These are phyloP conservation scores for Chaenocephalus aceratus DNA, from an alignment of 2,113 vertebrate species.

Conservation along the genomic window DNA sequence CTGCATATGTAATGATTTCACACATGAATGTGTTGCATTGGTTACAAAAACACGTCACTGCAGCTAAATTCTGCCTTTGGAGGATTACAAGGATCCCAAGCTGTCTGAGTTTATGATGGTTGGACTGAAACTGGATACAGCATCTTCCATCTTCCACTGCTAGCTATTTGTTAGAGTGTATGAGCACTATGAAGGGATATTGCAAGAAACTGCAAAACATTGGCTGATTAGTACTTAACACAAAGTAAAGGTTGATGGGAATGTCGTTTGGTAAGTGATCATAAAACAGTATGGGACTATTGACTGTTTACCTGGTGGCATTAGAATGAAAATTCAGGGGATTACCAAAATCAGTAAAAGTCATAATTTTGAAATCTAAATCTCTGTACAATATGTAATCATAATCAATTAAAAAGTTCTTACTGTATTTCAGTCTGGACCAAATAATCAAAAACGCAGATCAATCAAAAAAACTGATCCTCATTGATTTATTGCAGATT, in stretches of 20 bases:
- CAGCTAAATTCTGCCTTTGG: constrained; percentile 19
- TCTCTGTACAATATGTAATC: neutral
- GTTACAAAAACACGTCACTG: neutral
- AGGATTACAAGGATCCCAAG: constrained; percentile 2
- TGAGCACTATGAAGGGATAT: neutral
- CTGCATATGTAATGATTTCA: constrained; percentile 68
- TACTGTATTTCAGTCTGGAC: too few relatives aligned
- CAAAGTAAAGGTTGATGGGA: neutral
- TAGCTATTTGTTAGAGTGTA: neutral
- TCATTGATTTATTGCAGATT: too few relatives aligned
- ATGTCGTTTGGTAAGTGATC: neutral
- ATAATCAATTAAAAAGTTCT: too few relatives aligned
- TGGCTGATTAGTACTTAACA: neutral
- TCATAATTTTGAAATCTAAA: neutral
- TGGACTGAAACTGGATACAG: neutral
- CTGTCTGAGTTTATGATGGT: neutral
- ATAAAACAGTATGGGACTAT: neutral
- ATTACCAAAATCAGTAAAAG: too few relatives aligned
- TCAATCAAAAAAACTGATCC: neutral
- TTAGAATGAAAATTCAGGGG: too few relatives aligned
- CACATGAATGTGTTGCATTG: constrained; percentile 37
- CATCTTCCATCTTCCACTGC: neutral
- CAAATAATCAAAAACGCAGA: neutral
- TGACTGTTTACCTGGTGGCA: too few relatives aligned
- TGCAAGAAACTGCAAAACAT: neutral